Evolutionary conservation across 2,113 vertebrate species (phyloP).

Genomic region (Toxotes jaculatrix): DNA sequence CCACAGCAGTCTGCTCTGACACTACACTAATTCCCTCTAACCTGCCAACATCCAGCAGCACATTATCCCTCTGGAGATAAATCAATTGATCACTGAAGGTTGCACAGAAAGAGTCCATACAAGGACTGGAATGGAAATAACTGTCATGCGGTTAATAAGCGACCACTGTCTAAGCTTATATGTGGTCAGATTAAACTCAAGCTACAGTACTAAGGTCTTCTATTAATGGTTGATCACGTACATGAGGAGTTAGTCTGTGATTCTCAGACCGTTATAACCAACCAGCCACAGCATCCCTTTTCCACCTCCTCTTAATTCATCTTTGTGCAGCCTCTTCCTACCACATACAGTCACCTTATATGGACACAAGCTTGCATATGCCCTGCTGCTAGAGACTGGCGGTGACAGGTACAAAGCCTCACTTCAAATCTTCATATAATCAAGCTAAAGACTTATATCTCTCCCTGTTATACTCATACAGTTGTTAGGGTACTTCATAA

Average conservation of each 20-base stretch:
- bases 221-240: not conserved
- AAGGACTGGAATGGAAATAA: conserved; percentile 47
- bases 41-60: conserved; percentile 36
- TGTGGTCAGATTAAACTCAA: conserved; percentile 20
- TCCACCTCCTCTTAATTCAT: conserved; percentile 23
- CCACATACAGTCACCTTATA: conserved; percentile 49
- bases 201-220: not conserved
- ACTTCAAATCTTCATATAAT: not conserved
- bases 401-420: conserved; percentile 29
- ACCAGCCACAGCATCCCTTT: conserved; percentile 22
- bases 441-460: not conserved
- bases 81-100: conserved; percentile 29
- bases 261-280: conserved; percentile 30
- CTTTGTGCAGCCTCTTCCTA: conserved; percentile 7
- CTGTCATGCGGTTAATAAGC: not conserved
- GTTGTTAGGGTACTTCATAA: not conserved
- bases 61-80: not conserved
- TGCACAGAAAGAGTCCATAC: conserved; percentile 13
- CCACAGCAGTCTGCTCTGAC: conserved; percentile 4
- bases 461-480: not conserved
- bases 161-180: not conserved
- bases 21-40: conserved; percentile 5
- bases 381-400: not conserved
- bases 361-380: conserved; percentile 20
- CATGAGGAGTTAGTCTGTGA: conserved; percentile 3